These are phyloP conservation scores for Numida meleagris DNA, from an alignment of 2,113 vertebrate genomes.

Conservation along the genomic window DNA sequence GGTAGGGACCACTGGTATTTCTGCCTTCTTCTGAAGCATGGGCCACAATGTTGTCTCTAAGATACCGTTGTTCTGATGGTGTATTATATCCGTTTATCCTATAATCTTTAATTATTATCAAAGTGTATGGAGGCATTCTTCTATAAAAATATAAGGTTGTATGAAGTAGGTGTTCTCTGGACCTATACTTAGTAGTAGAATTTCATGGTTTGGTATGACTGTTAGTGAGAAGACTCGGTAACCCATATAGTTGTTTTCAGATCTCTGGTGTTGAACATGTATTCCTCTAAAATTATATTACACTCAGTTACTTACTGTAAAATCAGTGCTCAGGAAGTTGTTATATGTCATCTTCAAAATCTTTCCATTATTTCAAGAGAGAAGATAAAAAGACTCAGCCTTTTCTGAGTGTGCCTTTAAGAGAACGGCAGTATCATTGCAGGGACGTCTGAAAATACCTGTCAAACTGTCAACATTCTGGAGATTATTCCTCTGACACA, in stretches of 20 bases:
- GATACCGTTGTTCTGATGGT: not conserved
- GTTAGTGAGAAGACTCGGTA: not conserved
- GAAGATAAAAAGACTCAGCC: not conserved
- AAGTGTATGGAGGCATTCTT: not conserved
- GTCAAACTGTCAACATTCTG: not conserved
- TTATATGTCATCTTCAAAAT: not conserved
- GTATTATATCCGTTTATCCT: not conserved
- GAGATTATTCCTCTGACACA: constrained; percentile 5
- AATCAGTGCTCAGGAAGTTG: not conserved
- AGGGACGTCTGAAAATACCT: not conserved
- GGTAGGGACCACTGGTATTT: not conserved
- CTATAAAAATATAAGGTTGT: not conserved
- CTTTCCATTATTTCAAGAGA: not conserved
- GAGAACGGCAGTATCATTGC: not conserved
- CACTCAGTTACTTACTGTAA: not conserved
- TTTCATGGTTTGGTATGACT: not conserved
- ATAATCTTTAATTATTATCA: not conserved
- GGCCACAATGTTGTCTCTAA: not conserved
- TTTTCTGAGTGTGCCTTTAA: not conserved
- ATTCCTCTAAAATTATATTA: not conserved
- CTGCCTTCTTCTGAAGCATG: not conserved
- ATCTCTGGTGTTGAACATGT: not conserved
- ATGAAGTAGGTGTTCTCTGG: not conserved
- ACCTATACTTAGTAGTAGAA: not conserved
- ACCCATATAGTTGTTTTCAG: not conserved